Base-by-base conservation (phyloP, 2,113 vertebrate species). In the Nerophis lumbriciformis region DNA sequence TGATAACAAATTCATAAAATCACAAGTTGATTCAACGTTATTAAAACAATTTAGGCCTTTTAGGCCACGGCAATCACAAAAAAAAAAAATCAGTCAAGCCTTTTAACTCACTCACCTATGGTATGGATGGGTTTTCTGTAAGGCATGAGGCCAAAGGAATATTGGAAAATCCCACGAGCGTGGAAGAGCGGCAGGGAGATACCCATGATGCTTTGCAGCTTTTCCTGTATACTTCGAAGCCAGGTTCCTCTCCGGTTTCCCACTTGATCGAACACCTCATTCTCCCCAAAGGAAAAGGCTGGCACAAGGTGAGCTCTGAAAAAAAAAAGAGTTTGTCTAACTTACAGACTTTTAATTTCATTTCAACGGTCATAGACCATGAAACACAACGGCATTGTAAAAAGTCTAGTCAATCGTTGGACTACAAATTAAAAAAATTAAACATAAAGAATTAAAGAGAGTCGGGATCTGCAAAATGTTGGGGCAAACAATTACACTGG, bases 241-340 rank as follows among this genome's bases (percentile, higher is more conserved):
- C 90, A 92, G 14, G 93, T 94, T 3, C 95, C 95, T 39, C 64
- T 81, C 5, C 65, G 66, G 70, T 97, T 98, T 1, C 68, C 60
- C 48, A 97, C 90, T 70, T 99, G 97, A 21, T 95, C 84, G 1
- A 85, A 99, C 39, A 98, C 8, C 38, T 96, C 92, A 0, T 96
- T 99, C 69, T 99, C 96, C 6, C 97, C 96, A 9, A 99, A 99
- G 14, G 95, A 97, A 75, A 93, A 99, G 12, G 93, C 69, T 0
- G 94, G 95, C 37, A 98, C 92, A 49, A 98, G 87, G 0, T 89
- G 73, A 4, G 89, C 90, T 11, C 95, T 98, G 5, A 28, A 51
- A 45, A 35, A 53, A 56, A 9, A 36, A 28, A 11, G 12, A 45
- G 42, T 45, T 45, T 45, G 42, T 45, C 42, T 3, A 45, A 45